Evolutionary conservation across 2,888 invertebrate genomes (phyloP).

Genomic region (Amblyteles armatorius): DNA sequence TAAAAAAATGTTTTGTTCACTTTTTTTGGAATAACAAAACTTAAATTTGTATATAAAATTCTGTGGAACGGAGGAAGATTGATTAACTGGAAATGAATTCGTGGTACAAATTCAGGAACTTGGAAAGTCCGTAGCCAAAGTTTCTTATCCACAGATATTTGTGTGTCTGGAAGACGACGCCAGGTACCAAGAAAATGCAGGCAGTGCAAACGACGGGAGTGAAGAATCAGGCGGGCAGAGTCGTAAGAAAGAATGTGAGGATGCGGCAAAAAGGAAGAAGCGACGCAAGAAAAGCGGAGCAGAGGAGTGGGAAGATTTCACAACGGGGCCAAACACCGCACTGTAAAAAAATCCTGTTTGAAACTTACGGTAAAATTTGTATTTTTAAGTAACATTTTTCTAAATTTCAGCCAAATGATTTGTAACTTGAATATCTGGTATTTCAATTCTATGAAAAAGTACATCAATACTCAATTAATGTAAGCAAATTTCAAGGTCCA

Average conservation of each 20-base stretch:
- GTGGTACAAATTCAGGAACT: neutral
- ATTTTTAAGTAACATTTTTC: too few species aligned
- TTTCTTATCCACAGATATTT: neutral
- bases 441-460: too few species aligned
- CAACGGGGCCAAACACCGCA: neutral
- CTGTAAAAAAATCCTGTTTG: too few species aligned
- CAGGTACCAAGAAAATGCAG: neutral
- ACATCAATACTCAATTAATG: too few species aligned
- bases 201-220: conserved; percentile 7
- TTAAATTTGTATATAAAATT: neutral
- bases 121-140: neutral
- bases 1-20: too few species aligned
- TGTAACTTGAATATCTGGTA: too few species aligned
- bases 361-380: too few species aligned
- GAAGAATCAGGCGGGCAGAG: neutral
- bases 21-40: too few species aligned
- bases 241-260: neutral
- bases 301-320: neutral
- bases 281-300: neutral
- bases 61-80: neutral
- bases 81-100: neutral
- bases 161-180: neutral
- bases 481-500: too few species aligned
- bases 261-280: neutral
- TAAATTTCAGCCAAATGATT: too few species aligned